A percentile compares a stretch with the other conserved stretches of the same genome.
These are phyloP conservation scores for Melanogrammus aeglefinus DNA, from an alignment of 2,797 vertebrate species.

Conservation along the genomic window DNA sequence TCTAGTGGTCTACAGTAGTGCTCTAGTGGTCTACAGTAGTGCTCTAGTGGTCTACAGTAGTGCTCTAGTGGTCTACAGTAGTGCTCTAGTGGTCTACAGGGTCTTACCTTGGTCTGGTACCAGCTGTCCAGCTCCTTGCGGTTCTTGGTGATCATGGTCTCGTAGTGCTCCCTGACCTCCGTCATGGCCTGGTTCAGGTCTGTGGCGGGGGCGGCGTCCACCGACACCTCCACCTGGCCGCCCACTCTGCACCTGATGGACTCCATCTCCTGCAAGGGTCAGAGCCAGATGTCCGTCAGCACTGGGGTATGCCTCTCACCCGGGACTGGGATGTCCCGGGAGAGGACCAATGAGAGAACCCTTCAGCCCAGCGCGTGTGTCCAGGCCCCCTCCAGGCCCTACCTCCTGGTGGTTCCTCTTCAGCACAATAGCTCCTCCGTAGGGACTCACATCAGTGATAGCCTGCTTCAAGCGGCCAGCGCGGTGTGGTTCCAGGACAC, in stretches of 20 bases:
- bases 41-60: no score
- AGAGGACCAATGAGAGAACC: not conserved
- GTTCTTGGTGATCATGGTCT: constrained; percentile 80
- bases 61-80: no score
- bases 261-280: constrained; percentile 71
- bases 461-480: no score
- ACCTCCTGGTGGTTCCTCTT: constrained; percentile 81
- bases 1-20: no score
- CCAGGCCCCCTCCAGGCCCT: constrained; percentile 1
- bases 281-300: constrained; percentile 15
- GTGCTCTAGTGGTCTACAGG: no score
- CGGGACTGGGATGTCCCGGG: not conserved
- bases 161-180: constrained; percentile 85
- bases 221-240: constrained; percentile 81
- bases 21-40: no score
- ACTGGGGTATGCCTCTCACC: not conserved
- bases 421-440: constrained; percentile 76
- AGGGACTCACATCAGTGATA: no score
- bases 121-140: constrained; percentile 78
- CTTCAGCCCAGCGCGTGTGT: no score
- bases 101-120: constrained; percentile 84
- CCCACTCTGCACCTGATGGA: constrained; percentile 70
- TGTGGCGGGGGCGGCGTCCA: constrained; percentile 77
- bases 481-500: no score
- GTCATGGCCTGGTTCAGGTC: constrained; percentile 81